phyloP scores from a whole-genome alignment of 2,888 invertebrate species.

The Mythimna albipuncta region DNA sequence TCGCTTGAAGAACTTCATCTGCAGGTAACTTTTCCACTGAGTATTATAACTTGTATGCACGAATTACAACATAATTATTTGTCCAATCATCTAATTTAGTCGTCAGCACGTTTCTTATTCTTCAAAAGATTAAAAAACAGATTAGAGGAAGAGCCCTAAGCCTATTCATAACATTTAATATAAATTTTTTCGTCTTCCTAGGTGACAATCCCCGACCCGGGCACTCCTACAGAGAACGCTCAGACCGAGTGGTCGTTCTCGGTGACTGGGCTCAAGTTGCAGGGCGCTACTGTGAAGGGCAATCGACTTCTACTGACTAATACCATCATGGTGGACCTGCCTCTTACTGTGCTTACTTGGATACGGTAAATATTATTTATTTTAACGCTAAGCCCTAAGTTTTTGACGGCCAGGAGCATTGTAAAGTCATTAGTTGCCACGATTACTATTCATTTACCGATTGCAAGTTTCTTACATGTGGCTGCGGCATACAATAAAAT shows the following conservation, averaged over 20 bases:
- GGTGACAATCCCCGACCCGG: constrained; percentile 92
- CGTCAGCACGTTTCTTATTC: too few relatives aligned
- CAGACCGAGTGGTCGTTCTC: constrained; percentile 93
- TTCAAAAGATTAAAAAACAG: too few relatives aligned
- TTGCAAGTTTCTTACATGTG: too few relatives aligned
- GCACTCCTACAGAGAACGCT: constrained; percentile 90
- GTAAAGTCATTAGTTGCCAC: not conserved
- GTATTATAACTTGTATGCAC: too few relatives aligned
- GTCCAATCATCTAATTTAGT: too few relatives aligned
- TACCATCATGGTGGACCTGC: constrained; percentile 98
- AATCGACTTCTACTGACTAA: constrained; percentile 97
- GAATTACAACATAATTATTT: too few relatives aligned
- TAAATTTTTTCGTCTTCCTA: constrained; percentile 65
- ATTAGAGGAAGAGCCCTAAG: too few relatives aligned
- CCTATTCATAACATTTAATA: not conserved
- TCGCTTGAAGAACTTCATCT: constrained; percentile 98
- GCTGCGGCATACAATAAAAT: too few relatives aligned
- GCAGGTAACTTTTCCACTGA: constrained; percentile 91
- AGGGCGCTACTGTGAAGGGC: constrained; percentile 98
- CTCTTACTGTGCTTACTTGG: constrained; percentile 97
- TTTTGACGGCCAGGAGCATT: not conserved
- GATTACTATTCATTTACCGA: too few relatives aligned
- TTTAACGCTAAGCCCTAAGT: not conserved
- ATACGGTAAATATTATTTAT: constrained; percentile 90
- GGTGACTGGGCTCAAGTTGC: constrained; percentile 96